Conservation (phyloP, 2,113 vertebrate species). For the Panurus biarmicus region DNA sequence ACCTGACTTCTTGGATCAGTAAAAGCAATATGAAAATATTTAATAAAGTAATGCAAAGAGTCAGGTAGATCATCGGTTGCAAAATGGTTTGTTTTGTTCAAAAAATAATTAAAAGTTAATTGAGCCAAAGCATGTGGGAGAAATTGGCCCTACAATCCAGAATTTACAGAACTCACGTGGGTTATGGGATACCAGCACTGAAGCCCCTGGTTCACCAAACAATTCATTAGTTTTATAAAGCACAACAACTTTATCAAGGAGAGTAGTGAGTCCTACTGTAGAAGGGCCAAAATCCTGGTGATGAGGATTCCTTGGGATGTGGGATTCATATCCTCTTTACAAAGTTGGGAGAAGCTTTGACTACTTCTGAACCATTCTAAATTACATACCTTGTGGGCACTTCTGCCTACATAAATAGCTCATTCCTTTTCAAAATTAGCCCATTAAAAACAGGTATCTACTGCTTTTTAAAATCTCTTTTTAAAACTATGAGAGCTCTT, state of each 20-base stretch:
- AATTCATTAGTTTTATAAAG: constrained; percentile 15
- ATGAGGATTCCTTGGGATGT: neutral
- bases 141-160: constrained; percentile 10
- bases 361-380: neutral
- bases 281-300: neutral
- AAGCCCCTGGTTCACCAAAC: neutral
- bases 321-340: neutral
- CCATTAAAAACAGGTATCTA: neutral
- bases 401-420: neutral
- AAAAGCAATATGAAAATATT: neutral
- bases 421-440: neutral
- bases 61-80: neutral
- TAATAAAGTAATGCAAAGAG: neutral
- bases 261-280: neutral
- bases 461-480: neutral
- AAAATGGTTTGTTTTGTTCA: neutral
- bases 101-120: constrained; percentile 36
- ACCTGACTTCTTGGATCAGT: neutral
- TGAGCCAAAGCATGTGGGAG: neutral
- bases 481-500: neutral
- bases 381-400: neutral
- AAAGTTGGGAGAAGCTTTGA: neutral
- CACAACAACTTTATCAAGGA: neutral
- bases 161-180: neutral
- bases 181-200: neutral